These are phyloP conservation scores for Drosophila nr. perissopoda DNA, from an alignment of 2,888 invertebrate species.

Conservation along the genomic window DNA sequence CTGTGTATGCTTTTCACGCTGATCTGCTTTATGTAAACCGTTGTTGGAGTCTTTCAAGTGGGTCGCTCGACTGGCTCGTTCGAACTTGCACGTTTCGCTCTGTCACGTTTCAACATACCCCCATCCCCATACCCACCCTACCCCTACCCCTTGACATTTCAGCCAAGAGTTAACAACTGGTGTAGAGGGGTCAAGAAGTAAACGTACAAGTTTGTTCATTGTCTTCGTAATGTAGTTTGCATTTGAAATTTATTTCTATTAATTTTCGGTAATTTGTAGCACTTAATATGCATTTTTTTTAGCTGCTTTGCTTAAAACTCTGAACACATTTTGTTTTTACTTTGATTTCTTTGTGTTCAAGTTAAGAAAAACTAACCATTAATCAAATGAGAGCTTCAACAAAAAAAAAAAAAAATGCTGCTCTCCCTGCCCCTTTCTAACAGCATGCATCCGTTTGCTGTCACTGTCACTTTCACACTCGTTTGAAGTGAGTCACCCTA, in stretches of 20 bases:
- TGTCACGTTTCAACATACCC: constrained; percentile 7
- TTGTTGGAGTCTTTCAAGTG: constrained; percentile 36
- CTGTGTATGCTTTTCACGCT: constrained; percentile 7
- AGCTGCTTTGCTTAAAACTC: not conserved
- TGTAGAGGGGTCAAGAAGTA: not conserved
- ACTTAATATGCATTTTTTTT: not conserved
- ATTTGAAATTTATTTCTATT: not conserved
- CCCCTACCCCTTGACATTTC: not conserved
- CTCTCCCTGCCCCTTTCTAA: constrained; percentile 11
- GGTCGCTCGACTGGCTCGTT: constrained; percentile 11
- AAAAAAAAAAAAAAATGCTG: not conserved
- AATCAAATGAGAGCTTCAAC: constrained; percentile 45
- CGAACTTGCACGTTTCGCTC: constrained; percentile 13
- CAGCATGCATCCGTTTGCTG: not conserved
- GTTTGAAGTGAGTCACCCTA: constrained; percentile 32
- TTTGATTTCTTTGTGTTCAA: constrained; percentile 30
- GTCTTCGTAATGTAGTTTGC: not conserved
- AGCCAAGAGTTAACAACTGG: constrained; percentile 3
- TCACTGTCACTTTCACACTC: constrained; percentile 38
- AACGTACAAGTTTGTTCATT: not conserved
- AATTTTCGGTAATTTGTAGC: not conserved
- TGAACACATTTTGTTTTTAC: constrained; percentile 7
- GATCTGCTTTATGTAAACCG: constrained; percentile 29
- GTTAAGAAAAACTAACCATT: constrained; percentile 38
- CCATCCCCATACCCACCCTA: not conserved